Conservation (phyloP, 2,888 invertebrate genomes). For the Diaphora mendica region DNA sequence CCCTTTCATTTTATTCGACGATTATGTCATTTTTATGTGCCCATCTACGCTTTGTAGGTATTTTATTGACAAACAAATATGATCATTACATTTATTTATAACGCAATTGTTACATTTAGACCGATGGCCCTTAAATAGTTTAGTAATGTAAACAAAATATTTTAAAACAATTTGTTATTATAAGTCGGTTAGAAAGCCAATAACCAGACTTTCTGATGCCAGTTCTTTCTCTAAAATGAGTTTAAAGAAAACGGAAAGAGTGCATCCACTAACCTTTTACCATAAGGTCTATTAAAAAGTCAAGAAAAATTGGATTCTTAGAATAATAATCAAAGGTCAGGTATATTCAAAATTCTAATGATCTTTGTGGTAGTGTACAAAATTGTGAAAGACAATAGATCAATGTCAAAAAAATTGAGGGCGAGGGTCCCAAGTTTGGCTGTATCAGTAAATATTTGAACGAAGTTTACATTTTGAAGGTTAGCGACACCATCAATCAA, state of each 20-base stretch:
- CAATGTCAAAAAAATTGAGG: slow-evolving; percentile 62
- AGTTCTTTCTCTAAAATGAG: no score
- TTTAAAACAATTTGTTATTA: background rate
- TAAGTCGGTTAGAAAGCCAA: no score
- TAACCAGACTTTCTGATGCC: no score
- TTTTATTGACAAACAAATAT: slow-evolving; percentile 77
- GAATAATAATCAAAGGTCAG: background rate
- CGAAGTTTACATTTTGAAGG: slow-evolving; percentile 69
- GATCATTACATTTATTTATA: slow-evolving; percentile 47
- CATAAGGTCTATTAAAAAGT: no score
- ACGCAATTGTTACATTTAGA: slow-evolving; percentile 12
- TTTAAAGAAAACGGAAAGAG: no score
- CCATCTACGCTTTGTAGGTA: slow-evolving; percentile 70
- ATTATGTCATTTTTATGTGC: slow-evolving; percentile 82
- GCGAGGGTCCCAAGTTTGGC: slow-evolving; percentile 44
- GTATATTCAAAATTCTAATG: slow-evolving; percentile 8
- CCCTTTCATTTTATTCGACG: slow-evolving; percentile 81
- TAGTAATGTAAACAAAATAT: background rate
- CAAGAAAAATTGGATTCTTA: no score
- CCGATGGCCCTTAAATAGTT: background rate
- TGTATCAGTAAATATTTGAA: slow-evolving; percentile 68
- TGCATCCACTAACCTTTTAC: no score
- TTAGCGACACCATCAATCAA: slow-evolving; percentile 69
- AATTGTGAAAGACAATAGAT: slow-evolving; percentile 54
- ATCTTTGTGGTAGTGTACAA: slow-evolving; percentile 16